Percentiles rank a stretch among this genome's conserved stretches.
phyloP scores from a whole-genome alignment of 1,140 invertebrate genomes.

The Dinoponera quadriceps region DNA sequence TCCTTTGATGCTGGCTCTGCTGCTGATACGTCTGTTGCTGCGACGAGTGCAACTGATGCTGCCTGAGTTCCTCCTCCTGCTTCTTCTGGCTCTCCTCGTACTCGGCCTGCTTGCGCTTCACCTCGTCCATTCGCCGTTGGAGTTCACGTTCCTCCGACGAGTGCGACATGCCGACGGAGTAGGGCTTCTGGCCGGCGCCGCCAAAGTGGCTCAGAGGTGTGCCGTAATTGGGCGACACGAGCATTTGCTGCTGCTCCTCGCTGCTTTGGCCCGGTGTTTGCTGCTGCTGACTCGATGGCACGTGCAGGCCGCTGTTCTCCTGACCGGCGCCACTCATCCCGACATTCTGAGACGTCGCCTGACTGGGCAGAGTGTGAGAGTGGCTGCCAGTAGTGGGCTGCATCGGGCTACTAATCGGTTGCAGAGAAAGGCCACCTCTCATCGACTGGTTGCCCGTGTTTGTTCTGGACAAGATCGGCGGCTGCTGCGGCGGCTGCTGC shows the following conservation, averaged over 20 bases:
- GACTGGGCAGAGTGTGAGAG: not conserved
- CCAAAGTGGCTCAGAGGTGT: slow-evolving; percentile 66
- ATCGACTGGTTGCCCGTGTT: slow-evolving; percentile 80
- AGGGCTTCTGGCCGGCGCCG: slow-evolving; percentile 74
- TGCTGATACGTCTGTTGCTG: slow-evolving; percentile 77
- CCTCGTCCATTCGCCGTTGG: slow-evolving; percentile 86
- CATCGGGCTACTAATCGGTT: slow-evolving; percentile 17
- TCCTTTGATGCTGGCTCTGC: slow-evolving; percentile 78
- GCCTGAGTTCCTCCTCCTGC: slow-evolving; percentile 85
- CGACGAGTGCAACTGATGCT: slow-evolving; percentile 77
- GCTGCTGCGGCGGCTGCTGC: too few relatives aligned
- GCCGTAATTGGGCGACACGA: slow-evolving; percentile 5
- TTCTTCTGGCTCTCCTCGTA: slow-evolving; percentile 83
- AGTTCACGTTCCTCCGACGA: slow-evolving; percentile 84
- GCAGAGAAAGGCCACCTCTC: slow-evolving; percentile 50
- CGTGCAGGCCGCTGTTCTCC: slow-evolving; percentile 47
- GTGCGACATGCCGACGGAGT: slow-evolving; percentile 58
- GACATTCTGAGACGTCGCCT: slow-evolving; percentile 40
- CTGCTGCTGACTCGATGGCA: slow-evolving; percentile 51
- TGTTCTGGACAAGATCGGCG: slow-evolving; percentile 71
- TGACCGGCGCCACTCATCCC: slow-evolving; percentile 6
- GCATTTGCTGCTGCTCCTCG: slow-evolving; percentile 58
- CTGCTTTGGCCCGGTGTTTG: slow-evolving; percentile 59
- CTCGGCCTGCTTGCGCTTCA: slow-evolving; percentile 85
- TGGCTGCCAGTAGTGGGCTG: slow-evolving; percentile 21